These are phyloP conservation scores for Dendrocopos noguchii DNA, from an alignment of 2,113 vertebrate genomes.

Conservation along the genomic window DNA sequence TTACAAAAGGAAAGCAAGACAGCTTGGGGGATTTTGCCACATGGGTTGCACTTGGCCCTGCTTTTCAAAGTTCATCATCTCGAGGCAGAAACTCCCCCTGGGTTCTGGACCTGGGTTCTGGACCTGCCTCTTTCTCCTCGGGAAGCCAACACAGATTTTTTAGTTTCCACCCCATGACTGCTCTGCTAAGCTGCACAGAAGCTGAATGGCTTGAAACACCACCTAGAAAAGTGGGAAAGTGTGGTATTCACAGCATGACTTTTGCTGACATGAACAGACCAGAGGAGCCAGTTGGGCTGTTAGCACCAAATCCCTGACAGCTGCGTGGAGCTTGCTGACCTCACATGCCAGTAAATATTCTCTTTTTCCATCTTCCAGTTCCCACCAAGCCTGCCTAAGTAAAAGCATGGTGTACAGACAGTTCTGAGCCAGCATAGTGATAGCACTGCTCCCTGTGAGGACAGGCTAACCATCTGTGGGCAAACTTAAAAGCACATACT, in stretches of 20 bases:
- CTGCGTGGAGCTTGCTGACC: not conserved
- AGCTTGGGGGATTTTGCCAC: not conserved
- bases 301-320: not conserved
- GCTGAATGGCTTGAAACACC: not conserved
- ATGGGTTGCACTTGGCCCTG: not conserved
- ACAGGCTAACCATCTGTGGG: conserved; percentile 9
- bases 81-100: not conserved
- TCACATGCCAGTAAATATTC: not conserved
- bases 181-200: not conserved
- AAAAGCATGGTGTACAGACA: not conserved
- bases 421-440: not conserved
- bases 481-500: conserved; percentile 1
- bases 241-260: not conserved
- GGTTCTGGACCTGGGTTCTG: not conserved
- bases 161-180: not conserved
- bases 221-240: not conserved
- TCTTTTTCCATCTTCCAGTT: not conserved
- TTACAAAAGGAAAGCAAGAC: not conserved
- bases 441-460: not conserved
- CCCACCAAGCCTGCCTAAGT: not conserved
- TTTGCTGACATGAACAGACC: not conserved
- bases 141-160: not conserved
- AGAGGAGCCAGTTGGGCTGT: not conserved
- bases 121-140: not conserved
- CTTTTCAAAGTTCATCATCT: not conserved